These are phyloP conservation scores for Orientallactaga sibirica DNA, from an alignment of 2,797 vertebrate species.

Conservation along the genomic window DNA sequence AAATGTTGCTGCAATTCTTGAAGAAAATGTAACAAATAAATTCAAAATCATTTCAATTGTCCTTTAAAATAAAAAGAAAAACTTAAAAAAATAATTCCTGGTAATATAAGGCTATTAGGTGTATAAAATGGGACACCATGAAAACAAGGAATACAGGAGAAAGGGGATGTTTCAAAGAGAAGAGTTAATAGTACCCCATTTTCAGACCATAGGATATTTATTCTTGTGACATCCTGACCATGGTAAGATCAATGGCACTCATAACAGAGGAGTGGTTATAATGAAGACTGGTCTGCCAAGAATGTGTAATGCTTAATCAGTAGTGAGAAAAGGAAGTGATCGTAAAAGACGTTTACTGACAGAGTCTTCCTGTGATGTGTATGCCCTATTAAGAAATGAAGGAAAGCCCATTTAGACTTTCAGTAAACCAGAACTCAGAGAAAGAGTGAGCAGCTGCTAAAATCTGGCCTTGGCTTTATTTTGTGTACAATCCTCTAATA, in stretches of 20 bases:
- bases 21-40: constrained; percentile 48
- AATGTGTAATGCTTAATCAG: not conserved
- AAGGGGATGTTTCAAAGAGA: not conserved
- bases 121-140: not conserved
- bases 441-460: constrained; percentile 73
- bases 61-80: constrained; percentile 35
- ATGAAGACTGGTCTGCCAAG: constrained; percentile 14
- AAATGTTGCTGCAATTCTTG: constrained; percentile 69
- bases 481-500: constrained; percentile 64
- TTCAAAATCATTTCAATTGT: constrained; percentile 54
- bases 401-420: constrained; percentile 60
- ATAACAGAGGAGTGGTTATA: not conserved
- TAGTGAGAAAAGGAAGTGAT: not conserved
- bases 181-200: not conserved
- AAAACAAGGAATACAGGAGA: not conserved
- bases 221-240: not conserved
- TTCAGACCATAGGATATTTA: constrained; percentile 32
- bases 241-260: not conserved
- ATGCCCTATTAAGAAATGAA: constrained; percentile 66
- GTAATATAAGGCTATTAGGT: not conserved
- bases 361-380: constrained; percentile 32
- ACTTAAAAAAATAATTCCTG: not conserved
- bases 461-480: constrained; percentile 62
- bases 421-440: constrained; percentile 63
- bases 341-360: constrained; percentile 28